A percentile compares a stretch with the other conserved stretches of the same genome.
phyloP scores from a whole-genome alignment of 2,113 vertebrate species.

The Platichthys flesus region DNA sequence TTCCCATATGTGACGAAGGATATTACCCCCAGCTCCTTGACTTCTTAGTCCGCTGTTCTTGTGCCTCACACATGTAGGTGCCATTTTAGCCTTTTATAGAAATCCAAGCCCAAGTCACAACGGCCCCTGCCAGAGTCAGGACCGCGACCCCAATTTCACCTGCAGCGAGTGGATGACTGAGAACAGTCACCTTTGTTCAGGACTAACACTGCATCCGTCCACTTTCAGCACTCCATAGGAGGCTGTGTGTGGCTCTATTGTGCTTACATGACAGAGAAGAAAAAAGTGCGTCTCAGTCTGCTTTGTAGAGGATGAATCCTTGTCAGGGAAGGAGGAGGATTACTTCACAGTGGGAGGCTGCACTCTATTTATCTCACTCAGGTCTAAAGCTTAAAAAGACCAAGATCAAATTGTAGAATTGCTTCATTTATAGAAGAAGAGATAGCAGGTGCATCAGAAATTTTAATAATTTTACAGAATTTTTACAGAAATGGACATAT shows the following conservation, averaged over 20 bases:
- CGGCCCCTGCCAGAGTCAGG: conserved; percentile 30
- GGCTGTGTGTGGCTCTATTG: conserved; percentile 39
- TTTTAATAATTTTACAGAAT: background rate
- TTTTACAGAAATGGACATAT: too few relatives aligned
- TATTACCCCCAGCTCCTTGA: conserved; percentile 12
- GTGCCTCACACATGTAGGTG: conserved; percentile 27
- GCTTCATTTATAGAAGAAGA: conserved; percentile 1
- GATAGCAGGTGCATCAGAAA: conserved; percentile 2
- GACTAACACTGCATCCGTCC: conserved; percentile 39
- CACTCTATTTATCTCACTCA: conserved; percentile 23
- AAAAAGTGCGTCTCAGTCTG: conserved; percentile 46
- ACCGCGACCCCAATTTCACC: conserved; percentile 70
- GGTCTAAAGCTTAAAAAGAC: conserved; percentile 20
- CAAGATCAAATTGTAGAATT: background rate
- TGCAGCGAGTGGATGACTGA: conserved; percentile 49
- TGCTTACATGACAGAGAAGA: conserved; percentile 51
- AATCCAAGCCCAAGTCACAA: conserved; percentile 24
- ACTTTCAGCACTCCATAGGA: conserved; percentile 36
- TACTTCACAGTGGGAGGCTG: conserved; percentile 41
- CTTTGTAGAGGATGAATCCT: conserved; percentile 49
- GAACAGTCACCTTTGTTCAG: conserved; percentile 63
- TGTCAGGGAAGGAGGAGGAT: conserved; percentile 50
- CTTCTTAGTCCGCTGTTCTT: conserved; percentile 22
- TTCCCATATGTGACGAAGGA: conserved; percentile 17
- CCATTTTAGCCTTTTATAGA: conserved; percentile 35